These are phyloP conservation scores for Lasioglossum figueresi DNA, from an alignment of 2,888 invertebrate species.

Conservation along the genomic window DNA sequence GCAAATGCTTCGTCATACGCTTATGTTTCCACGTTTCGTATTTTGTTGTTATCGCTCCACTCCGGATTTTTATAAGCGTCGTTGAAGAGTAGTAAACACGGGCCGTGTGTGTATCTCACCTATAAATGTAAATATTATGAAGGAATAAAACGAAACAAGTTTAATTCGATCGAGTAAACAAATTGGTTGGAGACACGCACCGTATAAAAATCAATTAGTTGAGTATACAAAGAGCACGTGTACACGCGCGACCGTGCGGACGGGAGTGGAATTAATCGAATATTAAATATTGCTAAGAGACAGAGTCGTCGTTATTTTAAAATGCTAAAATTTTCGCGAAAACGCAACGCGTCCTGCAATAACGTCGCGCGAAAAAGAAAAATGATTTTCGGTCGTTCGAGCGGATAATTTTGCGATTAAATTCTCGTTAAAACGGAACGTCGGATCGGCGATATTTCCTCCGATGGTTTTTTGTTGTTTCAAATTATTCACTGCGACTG, in stretches of 20 bases:
- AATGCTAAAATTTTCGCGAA: neutral
- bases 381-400: neutral
- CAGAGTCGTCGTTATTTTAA: neutral
- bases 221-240: neutral
- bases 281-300: neutral
- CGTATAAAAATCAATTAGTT: constrained; percentile 9
- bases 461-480: neutral
- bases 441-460: neutral
- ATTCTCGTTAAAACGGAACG: constrained; percentile 6
- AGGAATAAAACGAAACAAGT: neutral
- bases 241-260: neutral
- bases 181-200: neutral
- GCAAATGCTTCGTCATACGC: neutral
- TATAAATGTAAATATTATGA: neutral
- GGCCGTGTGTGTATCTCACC: neutral
- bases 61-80: neutral
- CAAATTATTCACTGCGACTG: constrained; percentile 19
- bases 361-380: neutral
- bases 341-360: neutral
- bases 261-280: neutral
- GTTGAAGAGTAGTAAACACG: neutral
- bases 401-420: constrained; percentile 12
- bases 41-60: neutral
- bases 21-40: neutral
- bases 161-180: neutral